Evolutionary conservation across 2,113 vertebrate genomes (phyloP), one percentile per base, ranked within the genome.

Genomic region (Ramphastos sulfuratus): DNA sequence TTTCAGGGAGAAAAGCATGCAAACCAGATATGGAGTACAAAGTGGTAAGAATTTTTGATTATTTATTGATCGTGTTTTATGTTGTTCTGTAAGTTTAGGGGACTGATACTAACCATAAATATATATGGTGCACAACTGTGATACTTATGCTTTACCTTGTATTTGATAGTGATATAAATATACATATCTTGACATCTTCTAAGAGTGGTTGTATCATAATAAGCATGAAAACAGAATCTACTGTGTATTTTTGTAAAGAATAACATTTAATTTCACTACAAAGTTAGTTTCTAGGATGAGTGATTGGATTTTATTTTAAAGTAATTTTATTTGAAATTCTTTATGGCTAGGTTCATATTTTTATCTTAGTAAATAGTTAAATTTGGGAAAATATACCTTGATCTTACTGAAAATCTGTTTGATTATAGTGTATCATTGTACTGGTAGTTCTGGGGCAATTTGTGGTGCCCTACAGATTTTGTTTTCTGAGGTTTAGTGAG

Each of bases 1-100:
- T n/a, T n/a, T n/a, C n/a, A n/a, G n/a, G n/a, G n/a, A n/a, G 98
- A 99, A 99, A 98, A 99, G 98, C 98, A 98, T 97, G 97, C 98
- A 98, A 97, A 97, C 97, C 97, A 98, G 98, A 97, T 98, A 97
- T 27, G 97, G 96, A 77, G 98, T 98, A 94, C 98, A 98, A 97
- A 98, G 98, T 93, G 98, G 98, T 98, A 97, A 98, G 98, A 86
- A 93, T 55, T 90, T 94, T 85, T 94, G 42, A 82, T 91, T 96
- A 67, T 63, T 91, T 96, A 84, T 67, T 94, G 60, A 90, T 94
- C 91, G n/a, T 11, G 27, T 96, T 79, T 82, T 93, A 35, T 95
- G 52, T 56, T 56, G 55, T 76, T 91, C 54, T 75, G 8, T 76
- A 81, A 63, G 11, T 75, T 54, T 21, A 58, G 33, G 18, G 16